Evolutionary conservation across 1,140 invertebrate species (phyloP).

Genomic region (roundworm (Caenorhabditis elegans)): WBcel235 BX284605.5:2265501-2266000

Average conservation of each 20-base stretch:
- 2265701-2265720: background rate
- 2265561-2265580: too few relatives aligned
- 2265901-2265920: background rate
- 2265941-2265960: background rate
- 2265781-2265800: background rate
- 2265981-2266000: background rate
- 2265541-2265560: background rate
- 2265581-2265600: too few relatives aligned
- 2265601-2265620: too few relatives aligned
- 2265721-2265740: background rate
- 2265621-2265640: background rate
- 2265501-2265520: background rate
- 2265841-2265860: background rate
- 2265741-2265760: background rate
- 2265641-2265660: constrained; percentile 3
- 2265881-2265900: background rate
- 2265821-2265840: background rate
- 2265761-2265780: background rate
- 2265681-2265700: background rate
- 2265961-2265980: background rate
- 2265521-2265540: background rate
- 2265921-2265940: background rate
- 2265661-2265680: background rate
- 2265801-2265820: background rate
- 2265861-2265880: background rate